Percentiles rank a stretch among this genome's conserved stretches.
Evolutionary conservation across 2,888 invertebrate genomes (phyloP).

Genomic region (Eristalis arbustorum): DNA sequence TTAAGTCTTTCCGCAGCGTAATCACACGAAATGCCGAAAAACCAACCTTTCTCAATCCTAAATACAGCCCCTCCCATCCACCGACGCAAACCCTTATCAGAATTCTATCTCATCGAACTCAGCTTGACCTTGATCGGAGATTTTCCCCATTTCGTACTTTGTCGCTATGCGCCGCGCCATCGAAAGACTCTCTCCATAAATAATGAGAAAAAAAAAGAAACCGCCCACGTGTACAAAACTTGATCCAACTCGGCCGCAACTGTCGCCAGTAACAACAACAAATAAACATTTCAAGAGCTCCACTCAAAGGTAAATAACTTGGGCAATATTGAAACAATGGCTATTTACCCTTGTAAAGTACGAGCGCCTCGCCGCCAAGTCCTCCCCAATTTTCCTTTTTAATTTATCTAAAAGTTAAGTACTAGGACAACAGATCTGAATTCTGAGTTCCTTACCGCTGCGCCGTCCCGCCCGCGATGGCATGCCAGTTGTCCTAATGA

Average conservation of each 20-base stretch:
- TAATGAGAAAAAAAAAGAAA: conserved; percentile 24
- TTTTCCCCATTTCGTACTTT: background rate
- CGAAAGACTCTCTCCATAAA: conserved; percentile 1
- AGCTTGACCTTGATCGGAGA: background rate
- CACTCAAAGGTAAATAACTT: conserved; percentile 42
- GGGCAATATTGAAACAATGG: conserved; percentile 39
- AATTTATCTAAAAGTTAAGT: conserved; percentile 52
- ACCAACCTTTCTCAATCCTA: background rate
- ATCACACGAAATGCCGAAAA: background rate
- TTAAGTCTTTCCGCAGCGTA: background rate
- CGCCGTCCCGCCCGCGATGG: too few species aligned
- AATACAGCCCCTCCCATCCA: background rate
- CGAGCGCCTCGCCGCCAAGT: background rate
- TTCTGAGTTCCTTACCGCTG: background rate
- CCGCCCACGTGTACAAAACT: conserved; percentile 9
- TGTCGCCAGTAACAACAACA: background rate
- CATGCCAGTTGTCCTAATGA: background rate
- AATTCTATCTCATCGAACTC: background rate
- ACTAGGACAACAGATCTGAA: conserved; percentile 32
- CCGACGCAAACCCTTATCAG: background rate
- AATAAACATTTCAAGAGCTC: conserved; percentile 1
- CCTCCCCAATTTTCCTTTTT: background rate
- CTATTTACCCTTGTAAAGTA: conserved; percentile 16
- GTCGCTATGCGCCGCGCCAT: background rate
- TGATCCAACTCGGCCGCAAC: background rate